Evolutionary conservation across 2,888 invertebrate species (phyloP), one percentile per base, ranked within the genome.

Genomic region (Gnatocerus cornutus): DNA sequence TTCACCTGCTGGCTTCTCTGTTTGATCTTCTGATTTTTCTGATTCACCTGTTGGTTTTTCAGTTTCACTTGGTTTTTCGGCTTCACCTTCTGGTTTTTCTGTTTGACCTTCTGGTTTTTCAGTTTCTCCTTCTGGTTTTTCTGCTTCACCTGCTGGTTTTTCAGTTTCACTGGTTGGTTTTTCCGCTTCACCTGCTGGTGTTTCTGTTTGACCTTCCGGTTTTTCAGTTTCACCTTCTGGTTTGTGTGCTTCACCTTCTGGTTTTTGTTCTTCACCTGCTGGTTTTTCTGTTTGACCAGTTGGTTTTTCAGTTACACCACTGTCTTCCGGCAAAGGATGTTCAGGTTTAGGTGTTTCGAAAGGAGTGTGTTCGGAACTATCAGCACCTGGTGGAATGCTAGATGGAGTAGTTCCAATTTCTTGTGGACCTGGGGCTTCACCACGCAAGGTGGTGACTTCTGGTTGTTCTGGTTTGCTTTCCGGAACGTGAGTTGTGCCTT

Each of bases 271-370:
- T 37, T 37, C 37, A 37, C 37, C 45, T 14, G 1, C 21, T 21
- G 21, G 45, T 45, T 45, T 45, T 69, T 64, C 48, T 27, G 58
- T 50, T 52, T 27, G 48, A 43, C 46, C 45, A n/a, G n/a, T n/a
- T 8, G 27, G 14, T 50, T 63, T 61, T n/a, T 71, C 74, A 3
- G 71, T 70, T 56, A 72, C 68, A 64, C 41, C 41, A 30, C 53
- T 27, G 48, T 48, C 39, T 52, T 53, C 46, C 56, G 61, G 48
- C 12, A 29, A 3, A 46, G 13, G 37, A 37, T 37, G 37, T 63
- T 71, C 67, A 61, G 64, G 37, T 48, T 61, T 55, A 41, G 52
- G 48, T 50, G 43, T 48, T 71, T 62, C 61, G 46, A 10, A 33
- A 37, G 61, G 10, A 33, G 45, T 29, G 9, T 46, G 46, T 43